Evolutionary conservation across 2,797 vertebrate species (phyloP), one percentile per base, ranked within the genome.

Genomic region (Pseudochaenichthys georgianus): DNA sequence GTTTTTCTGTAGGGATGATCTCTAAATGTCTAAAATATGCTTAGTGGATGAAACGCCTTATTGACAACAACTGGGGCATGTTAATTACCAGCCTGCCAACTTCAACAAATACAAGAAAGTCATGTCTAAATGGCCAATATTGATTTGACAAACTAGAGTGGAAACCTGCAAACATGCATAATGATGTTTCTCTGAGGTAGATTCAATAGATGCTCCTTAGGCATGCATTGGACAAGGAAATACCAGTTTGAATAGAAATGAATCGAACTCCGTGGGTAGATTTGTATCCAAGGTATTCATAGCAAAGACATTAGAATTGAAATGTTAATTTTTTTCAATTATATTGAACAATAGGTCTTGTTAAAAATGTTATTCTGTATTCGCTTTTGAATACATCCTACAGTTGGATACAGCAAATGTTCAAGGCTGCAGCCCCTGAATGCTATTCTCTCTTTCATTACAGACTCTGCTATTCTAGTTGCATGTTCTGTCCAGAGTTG

Each of bases 1-100:
- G n/a, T 58, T 46, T 62, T 1, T 62, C 16, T 62, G 48, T 42
- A 46, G 12, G 8, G 15, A 9, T 54, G 28, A n/a, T 38, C 19
- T 65, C 28, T 21, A 16, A 17, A 38, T 7, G 34, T 38, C 34
- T 38, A 38, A 28, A 34, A 64, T 28, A 13, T 60, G 8, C 53
- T 73, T 23, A 53, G 46, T 75, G 15, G n/a, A 74, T 23, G 15
- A 21, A 17, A 75, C 43, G 41, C 13, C 47, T 66, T 66, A 13
- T 41, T 69, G 16, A 77, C 64, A 45, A 31, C 41, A 38, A 42
- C 19, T 65, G 31, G 23, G 28, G 54, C 46, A 28, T 17, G 63
- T 62, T 59, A 55, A 85, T 89, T 63, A 77, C 47, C 38, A 59
- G 28, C 61, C 62, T 59, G 51, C 46, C 59, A 73, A 57, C 64